phyloP scores from a whole-genome alignment of 2,113 vertebrate genomes.

The Noturus placidus region DNA sequence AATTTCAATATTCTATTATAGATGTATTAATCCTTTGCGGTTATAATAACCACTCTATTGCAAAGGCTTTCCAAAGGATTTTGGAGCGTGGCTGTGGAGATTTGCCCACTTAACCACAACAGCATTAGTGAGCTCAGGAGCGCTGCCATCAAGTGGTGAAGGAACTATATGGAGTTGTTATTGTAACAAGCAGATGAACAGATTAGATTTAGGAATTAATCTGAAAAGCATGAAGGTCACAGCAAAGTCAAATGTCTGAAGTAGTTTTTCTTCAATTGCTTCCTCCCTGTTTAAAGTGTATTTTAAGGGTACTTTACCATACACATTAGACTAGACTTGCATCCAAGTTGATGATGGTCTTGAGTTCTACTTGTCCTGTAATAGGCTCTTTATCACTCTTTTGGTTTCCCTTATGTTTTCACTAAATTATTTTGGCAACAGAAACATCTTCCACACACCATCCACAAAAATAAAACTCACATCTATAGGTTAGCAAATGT shows the following conservation, averaged over 20 bases:
- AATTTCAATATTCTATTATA: background rate
- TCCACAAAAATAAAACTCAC: background rate
- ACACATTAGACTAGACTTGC: background rate
- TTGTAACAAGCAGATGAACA: background rate
- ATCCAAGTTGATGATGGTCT: background rate
- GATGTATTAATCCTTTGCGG: background rate
- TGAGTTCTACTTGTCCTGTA: background rate
- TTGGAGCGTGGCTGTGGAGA: background rate
- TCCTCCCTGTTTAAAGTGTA: background rate
- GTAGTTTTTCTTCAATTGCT: background rate
- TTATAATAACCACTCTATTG: background rate
- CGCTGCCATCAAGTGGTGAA: background rate
- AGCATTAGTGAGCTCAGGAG: background rate
- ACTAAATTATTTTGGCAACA: background rate
- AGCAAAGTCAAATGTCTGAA: background rate
- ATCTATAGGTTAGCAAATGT: conserved; percentile 76
- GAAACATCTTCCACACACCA: background rate
- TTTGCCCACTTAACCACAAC: background rate
- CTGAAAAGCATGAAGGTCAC: background rate
- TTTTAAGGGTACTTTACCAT: background rate
- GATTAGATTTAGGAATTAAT: background rate
- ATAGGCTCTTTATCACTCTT: background rate
- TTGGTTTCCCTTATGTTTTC: background rate
- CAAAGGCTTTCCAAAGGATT: background rate
- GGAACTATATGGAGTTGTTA: background rate